phyloP scores from a whole-genome alignment of 2,113 vertebrate genomes.

The Pao palembangensis region DNA sequence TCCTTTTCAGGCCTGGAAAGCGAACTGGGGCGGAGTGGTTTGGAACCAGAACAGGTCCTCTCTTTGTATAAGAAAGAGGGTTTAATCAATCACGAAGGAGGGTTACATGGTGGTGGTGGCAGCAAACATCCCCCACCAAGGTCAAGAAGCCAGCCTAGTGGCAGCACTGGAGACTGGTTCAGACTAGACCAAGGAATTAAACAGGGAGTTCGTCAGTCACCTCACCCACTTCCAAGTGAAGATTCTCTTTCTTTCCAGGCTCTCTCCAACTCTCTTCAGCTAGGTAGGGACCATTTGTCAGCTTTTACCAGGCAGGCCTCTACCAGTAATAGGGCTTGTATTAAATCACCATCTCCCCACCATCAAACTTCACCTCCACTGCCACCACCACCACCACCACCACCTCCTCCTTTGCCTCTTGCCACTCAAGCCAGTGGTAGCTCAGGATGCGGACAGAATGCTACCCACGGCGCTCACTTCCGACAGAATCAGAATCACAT shows the following conservation, averaged over 20 bases:
- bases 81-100: slow-evolving; percentile 37
- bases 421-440: slow-evolving; percentile 79
- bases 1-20: slow-evolving; percentile 67
- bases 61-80: slow-evolving; percentile 56
- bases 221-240: slow-evolving; percentile 76
- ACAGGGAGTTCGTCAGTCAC: slow-evolving; percentile 70
- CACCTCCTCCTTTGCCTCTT: slow-evolving; percentile 52
- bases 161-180: slow-evolving; percentile 65
- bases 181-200: slow-evolving; percentile 62
- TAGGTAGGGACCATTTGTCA: slow-evolving; percentile 83
- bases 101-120: slow-evolving; percentile 14
- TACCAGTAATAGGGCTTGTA: slow-evolving; percentile 72
- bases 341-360: slow-evolving; percentile 60
- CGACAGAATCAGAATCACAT: slow-evolving; percentile 82
- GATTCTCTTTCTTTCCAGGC: slow-evolving; percentile 89
- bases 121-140: slow-evolving; percentile 38
- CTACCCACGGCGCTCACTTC: slow-evolving; percentile 81
- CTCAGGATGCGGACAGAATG: slow-evolving; percentile 81
- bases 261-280: slow-evolving; percentile 82
- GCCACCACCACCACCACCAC: slow-evolving; percentile 41
- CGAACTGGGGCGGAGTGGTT: slow-evolving; percentile 57
- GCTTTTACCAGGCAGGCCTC: slow-evolving; percentile 83
- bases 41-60: slow-evolving; percentile 60
- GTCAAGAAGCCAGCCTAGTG: slow-evolving; percentile 60
- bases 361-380: slow-evolving; percentile 47